A percentile compares a stretch with the other conserved stretches of the same genome.
Evolutionary conservation across 2,888 invertebrate species (phyloP).

Genomic region (Lasioglossum calceatum): DNA sequence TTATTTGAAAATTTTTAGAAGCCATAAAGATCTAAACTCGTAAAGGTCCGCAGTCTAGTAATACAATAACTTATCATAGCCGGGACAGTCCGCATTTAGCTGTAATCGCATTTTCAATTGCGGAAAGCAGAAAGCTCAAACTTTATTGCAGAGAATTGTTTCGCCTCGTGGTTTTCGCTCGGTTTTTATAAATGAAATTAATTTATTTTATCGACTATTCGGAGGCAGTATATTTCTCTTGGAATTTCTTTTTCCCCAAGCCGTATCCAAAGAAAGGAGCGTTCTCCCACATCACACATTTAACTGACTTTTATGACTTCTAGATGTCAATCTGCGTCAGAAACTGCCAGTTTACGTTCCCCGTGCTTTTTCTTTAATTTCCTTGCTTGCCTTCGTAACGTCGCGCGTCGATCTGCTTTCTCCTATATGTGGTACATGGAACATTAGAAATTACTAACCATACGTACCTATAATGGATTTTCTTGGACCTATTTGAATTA

Average conservation of each 20-base stretch:
- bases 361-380: not conserved
- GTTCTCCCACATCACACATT: slow-evolving; percentile 19
- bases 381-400: not conserved
- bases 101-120: not conserved
- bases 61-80: not conserved
- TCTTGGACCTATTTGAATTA: too few relatives aligned
- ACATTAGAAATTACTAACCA: too few relatives aligned
- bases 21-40: too few relatives aligned
- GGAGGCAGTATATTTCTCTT: not conserved
- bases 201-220: not conserved
- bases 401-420: not conserved
- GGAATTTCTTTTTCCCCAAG: not conserved
- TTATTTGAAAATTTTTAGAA: too few relatives aligned
- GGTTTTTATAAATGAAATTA: not conserved
- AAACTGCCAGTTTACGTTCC: slow-evolving; percentile 22
- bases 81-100: not conserved
- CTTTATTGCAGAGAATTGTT: not conserved
- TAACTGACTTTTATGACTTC: slow-evolving; percentile 22
- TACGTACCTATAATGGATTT: too few relatives aligned
- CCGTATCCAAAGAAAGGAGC: not conserved
- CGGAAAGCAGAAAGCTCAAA: not conserved
- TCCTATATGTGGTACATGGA: not conserved
- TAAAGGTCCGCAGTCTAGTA: not conserved
- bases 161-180: not conserved
- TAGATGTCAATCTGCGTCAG: slow-evolving; percentile 20